These are phyloP conservation scores for Silurus lanzhouensis DNA, from an alignment of 2,797 vertebrate genomes.

Conservation along the genomic window DNA sequence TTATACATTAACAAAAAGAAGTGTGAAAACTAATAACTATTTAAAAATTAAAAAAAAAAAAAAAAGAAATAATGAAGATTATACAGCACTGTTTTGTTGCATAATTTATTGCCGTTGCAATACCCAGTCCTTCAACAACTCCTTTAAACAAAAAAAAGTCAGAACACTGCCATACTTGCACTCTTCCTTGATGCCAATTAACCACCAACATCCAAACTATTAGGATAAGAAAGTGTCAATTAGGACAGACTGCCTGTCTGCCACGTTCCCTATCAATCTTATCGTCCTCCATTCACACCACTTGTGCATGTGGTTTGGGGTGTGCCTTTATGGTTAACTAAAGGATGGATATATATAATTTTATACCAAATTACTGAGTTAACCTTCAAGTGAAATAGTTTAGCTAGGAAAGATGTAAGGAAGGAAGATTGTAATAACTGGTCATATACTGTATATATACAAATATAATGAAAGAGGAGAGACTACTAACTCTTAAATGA, in stretches of 20 bases:
- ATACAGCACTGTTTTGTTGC: not conserved
- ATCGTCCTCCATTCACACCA: not conserved
- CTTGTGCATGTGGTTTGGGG: not conserved
- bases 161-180: slow-evolving; percentile 1
- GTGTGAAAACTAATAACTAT: not conserved
- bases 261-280: not conserved
- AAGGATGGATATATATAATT: not conserved
- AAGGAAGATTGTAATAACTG: not conserved
- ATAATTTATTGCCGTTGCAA: not conserved
- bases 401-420: not conserved
- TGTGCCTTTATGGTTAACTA: not conserved
- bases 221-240: not conserved
- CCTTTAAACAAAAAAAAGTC: too few relatives aligned
- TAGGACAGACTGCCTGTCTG: not conserved
- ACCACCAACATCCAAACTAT: not conserved
- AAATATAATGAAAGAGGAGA: too few relatives aligned
- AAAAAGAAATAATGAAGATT: not conserved
- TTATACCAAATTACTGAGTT: slow-evolving; percentile 4
- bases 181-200: not conserved
- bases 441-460: not conserved
- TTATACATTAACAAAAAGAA: not conserved
- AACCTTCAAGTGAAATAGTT: slow-evolving; percentile 3
- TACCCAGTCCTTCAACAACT: not conserved
- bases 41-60: not conserved
- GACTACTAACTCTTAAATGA: too few relatives aligned